A percentile compares a stretch with the other conserved stretches of the same genome.
Conservation (phyloP, 2,888 invertebrate species). For the Pachliopta kotzebuea region DNA sequence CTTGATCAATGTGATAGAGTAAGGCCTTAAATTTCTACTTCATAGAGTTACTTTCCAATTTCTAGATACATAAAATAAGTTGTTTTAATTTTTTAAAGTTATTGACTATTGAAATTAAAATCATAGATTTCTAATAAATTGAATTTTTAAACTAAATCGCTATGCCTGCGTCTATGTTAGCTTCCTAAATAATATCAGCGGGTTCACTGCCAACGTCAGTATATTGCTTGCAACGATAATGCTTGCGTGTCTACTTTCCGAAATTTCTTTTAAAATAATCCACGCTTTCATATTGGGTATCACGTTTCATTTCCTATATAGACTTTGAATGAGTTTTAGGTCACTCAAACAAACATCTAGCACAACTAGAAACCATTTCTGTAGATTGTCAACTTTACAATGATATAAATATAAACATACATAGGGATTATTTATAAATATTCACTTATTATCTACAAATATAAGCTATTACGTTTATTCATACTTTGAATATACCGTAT, state of each 20-base stretch:
- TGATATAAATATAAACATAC: too few relatives aligned
- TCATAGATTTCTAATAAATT: not conserved
- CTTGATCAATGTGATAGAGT: too few relatives aligned
- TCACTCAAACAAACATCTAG: not conserved
- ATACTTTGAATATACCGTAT: not conserved
- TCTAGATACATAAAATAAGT: too few relatives aligned
- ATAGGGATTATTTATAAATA: too few relatives aligned
- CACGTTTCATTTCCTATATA: not conserved
- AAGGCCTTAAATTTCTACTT: too few relatives aligned
- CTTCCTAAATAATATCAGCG: constrained; percentile 10
- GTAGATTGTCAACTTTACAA: too few relatives aligned
- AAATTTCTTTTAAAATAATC: constrained; percentile 19
- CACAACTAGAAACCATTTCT: too few relatives aligned
- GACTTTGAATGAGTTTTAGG: not conserved
- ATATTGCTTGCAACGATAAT: constrained; percentile 12
- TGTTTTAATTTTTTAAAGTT: too few relatives aligned
- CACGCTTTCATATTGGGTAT: not conserved
- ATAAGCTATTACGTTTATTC: too few relatives aligned
- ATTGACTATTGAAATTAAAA: too few relatives aligned
- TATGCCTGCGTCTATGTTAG: not conserved
- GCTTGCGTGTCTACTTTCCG: constrained; percentile 18
- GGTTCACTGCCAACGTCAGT: constrained; percentile 15
- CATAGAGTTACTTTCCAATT: too few relatives aligned
- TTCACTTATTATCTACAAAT: too few relatives aligned
- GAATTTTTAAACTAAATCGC: not conserved